Conservation (phyloP, 2,113 vertebrate genomes). For the Ammodytes dubius region DNA sequence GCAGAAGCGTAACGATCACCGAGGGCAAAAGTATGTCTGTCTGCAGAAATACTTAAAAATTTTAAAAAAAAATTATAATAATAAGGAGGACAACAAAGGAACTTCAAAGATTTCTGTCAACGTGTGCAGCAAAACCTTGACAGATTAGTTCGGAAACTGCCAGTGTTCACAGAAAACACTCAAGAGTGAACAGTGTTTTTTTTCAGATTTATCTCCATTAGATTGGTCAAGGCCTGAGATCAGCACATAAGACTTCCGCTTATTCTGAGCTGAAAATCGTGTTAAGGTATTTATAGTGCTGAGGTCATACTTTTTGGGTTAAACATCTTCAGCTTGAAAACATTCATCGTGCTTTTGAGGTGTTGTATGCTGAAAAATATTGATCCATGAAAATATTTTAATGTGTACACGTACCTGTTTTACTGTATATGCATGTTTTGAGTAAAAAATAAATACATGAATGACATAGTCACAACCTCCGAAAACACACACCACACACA, state of each 20-base stretch:
- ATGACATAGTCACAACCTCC: background rate
- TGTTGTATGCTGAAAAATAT: background rate
- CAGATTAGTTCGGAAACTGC: slow-evolving; percentile 12
- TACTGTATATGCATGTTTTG: background rate
- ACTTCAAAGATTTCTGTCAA: background rate
- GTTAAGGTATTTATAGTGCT: slow-evolving; percentile 25
- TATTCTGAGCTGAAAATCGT: background rate
- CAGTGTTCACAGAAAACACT: slow-evolving; percentile 22
- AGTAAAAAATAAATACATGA: background rate
- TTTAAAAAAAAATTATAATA: background rate
- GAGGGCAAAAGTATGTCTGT: background rate
- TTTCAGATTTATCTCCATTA: slow-evolving; percentile 28
- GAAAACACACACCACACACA: background rate
- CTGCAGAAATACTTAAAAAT: background rate
- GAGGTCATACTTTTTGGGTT: background rate
- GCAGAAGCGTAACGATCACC: slow-evolving; percentile 2
- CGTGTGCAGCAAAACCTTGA: background rate
- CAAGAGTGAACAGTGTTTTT: background rate
- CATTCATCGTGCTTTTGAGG: background rate
- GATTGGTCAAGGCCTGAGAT: slow-evolving; percentile 21
- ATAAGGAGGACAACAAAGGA: background rate
- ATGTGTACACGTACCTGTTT: background rate
- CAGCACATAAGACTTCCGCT: background rate
- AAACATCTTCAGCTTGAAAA: background rate
- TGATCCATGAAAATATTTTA: background rate